These are phyloP conservation scores for Meta bourneti DNA, from an alignment of 2,888 invertebrate species.

Conservation along the genomic window DNA sequence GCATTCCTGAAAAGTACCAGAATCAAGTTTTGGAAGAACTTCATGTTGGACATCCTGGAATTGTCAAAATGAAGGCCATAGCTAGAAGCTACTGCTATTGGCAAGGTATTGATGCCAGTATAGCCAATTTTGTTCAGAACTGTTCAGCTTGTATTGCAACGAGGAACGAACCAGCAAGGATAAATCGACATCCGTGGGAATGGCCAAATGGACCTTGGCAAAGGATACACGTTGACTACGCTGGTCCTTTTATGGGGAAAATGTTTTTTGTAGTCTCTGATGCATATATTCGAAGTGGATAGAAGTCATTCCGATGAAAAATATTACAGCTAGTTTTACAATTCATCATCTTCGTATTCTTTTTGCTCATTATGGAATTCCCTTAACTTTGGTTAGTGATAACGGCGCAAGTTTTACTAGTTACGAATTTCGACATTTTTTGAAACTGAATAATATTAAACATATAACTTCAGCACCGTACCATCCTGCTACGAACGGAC, in stretches of 20 bases:
- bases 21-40: conserved; percentile 9
- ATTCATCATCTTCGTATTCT: conserved; percentile 44
- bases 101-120: conserved; percentile 60
- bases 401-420: conserved; percentile 65
- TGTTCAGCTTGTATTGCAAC: conserved; percentile 57
- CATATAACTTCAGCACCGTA: conserved; percentile 76
- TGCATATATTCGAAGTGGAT: conserved; percentile 64
- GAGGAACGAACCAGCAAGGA: conserved; percentile 51
- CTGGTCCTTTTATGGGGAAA: conserved; percentile 64
- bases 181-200: conserved; percentile 56
- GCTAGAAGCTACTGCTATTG: conserved; percentile 62
- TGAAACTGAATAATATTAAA: conserved; percentile 76
- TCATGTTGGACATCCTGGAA: conserved; percentile 61
- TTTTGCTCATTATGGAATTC: conserved; percentile 62
- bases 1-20: conserved; percentile 63
- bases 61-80: conserved; percentile 59
- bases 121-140: conserved; percentile 56
- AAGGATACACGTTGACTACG: conserved; percentile 60
- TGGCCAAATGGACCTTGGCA: conserved; percentile 49
- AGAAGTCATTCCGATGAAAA: conserved; percentile 55
- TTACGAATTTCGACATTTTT: conserved; percentile 47
- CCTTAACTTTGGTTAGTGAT: conserved; percentile 59
- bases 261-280: no score
- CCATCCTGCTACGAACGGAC: conserved; percentile 78
- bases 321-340: conserved; percentile 49